Base-by-base conservation (phyloP, 2,797 vertebrate genomes). In the Xenentodon cancila region DNA sequence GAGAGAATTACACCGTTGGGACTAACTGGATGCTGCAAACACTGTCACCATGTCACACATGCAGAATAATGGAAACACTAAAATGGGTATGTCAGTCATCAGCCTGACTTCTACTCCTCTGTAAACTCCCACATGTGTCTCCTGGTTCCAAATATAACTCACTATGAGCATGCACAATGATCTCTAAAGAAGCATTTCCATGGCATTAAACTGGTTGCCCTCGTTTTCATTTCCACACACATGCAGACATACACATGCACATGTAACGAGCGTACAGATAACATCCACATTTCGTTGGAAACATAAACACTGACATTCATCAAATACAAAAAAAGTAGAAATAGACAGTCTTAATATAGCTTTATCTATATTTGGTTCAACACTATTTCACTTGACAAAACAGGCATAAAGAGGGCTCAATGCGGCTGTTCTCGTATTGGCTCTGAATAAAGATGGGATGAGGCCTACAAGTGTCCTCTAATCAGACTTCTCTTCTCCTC, bases 271-370 rank as follows among this genome's bases (percentile, higher is more conserved):
- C 44, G 40, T 51, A 47, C 46, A 71, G 34, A 18, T 70, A 71
- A 77, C 32, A 67, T 79, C 25, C 80, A 80, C 73, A 59, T 64
- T 64, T 53, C 77, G 85, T 73, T 69, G 34, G 57, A 75, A 83
- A 80, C 59, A 73, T 77, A 66, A 85, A 60, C 73, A 69, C 65
- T 59, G 76, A 80, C 72, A 84, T 80, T 63, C 68, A 65, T 85
- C 60, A 47, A 66, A 58, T n/a, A 61, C 48, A 70, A 64, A 78
- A 80, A 78, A 75, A 44, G 9, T 2, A 60, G 67, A 56, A 9
- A 27, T 9, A 5, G 27, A 54, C 18, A 13, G 13, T 2, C 7
- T 2, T 7, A 22, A 20, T 1, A 25, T 58, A 48, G 37, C 2
- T n/a, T 21, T 49, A 1, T 44, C n/a, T 18, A 13, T 21, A 27